Conservation (phyloP, 2,797 vertebrate species). For the Chloroceryle inda region DNA sequence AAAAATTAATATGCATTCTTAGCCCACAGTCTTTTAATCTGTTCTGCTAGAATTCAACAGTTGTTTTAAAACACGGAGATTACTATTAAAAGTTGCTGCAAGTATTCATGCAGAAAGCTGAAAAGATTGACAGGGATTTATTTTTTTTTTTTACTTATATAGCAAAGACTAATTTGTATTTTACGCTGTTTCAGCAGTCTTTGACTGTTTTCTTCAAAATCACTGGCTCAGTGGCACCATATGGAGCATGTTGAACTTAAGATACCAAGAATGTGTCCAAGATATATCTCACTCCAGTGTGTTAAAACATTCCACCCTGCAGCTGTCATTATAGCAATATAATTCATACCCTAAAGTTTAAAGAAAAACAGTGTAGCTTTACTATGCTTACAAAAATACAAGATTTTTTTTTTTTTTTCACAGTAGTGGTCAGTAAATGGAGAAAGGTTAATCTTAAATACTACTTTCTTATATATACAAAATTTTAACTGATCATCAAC, state of each 20-base stretch:
- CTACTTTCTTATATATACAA: slow-evolving; percentile 14
- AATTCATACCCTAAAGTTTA: slow-evolving; percentile 76
- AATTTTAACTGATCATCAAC: slow-evolving; percentile 16
- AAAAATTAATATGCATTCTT: not conserved
- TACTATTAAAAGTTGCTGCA: slow-evolving; percentile 55
- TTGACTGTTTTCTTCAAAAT: slow-evolving; percentile 77
- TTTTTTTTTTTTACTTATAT: slow-evolving; percentile 67
- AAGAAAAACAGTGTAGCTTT: slow-evolving; percentile 74
- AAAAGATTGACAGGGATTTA: slow-evolving; percentile 71
- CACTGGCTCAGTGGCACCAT: slow-evolving; percentile 78
- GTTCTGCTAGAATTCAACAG: slow-evolving; percentile 34
- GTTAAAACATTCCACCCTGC: slow-evolving; percentile 81
- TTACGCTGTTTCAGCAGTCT: slow-evolving; percentile 76
- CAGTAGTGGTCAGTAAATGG: slow-evolving; percentile 62
- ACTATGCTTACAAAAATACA: slow-evolving; percentile 71
- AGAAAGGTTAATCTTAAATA: slow-evolving; percentile 53
- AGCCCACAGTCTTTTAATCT: not conserved
- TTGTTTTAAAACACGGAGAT: slow-evolving; percentile 48
- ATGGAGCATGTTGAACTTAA: slow-evolving; percentile 79
- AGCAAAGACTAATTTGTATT: slow-evolving; percentile 75
- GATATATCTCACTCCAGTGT: slow-evolving; percentile 79
- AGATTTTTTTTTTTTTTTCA: slow-evolving; percentile 51
- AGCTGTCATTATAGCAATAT: slow-evolving; percentile 80
- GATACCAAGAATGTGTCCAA: slow-evolving; percentile 79
- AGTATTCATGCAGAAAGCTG: slow-evolving; percentile 56